Evolutionary conservation across 1,140 invertebrate species (phyloP), one percentile per base, ranked within the genome.

Genomic region (Phortica variegata): DNA sequence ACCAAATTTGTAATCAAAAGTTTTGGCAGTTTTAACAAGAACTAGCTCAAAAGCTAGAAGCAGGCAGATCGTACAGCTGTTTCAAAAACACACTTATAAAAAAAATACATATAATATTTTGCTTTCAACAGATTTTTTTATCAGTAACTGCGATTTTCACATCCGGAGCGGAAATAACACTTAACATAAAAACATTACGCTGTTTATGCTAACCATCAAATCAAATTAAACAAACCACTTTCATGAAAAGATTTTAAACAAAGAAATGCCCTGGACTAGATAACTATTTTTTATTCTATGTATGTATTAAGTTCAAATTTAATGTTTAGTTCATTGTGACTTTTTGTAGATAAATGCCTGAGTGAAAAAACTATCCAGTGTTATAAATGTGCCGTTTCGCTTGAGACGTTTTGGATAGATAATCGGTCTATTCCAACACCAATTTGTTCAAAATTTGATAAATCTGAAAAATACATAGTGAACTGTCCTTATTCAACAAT

Each of bases 401-500:
- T 81, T 12, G 55, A 65, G 42, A 65, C 56, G 21, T 63, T 52
- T 47, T 44, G 51, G 31, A 34, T 68, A 16, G 46, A 62, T 15
- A 72, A 73, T 54, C 31, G 13, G 47, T 69, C 68, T 1, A 44
- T 82, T 56, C 76, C 81, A 40, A 82, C 82, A 45, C 76, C 79
- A 29, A 71, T 86, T 2, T 90, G 89, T 61, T 80, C 83, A 1
- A 80, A 88, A 58, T 91, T 91, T 63, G 84, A 90, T 57, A 79
- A 80, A 26, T 84, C 84, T 3, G 68, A 80, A 2, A 77, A 78
- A 43, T 91, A 83, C 68, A 80, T 87, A 53, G 81, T 86, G 0
- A 81, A 85, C 39, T 92, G 90, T 72, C 86, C 86, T 3, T 85
- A 82, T 56, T 91, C 90, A 5, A 90, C 88, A 0, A 84, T 89